Evolutionary conservation across 2,113 vertebrate genomes (phyloP), one percentile per base, ranked within the genome.

Genomic region (Clarias gariepinus): DNA sequence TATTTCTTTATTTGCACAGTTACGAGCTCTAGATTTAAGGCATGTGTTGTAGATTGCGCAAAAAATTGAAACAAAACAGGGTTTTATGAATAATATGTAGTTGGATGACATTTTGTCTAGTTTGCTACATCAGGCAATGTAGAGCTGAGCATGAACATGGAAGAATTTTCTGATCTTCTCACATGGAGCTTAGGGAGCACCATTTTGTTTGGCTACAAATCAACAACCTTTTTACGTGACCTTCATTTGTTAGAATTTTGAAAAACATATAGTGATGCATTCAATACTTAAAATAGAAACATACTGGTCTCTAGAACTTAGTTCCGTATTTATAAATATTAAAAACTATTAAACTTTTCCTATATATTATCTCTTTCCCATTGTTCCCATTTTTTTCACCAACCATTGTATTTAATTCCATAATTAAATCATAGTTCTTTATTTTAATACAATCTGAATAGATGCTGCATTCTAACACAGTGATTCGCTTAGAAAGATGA

Each of bases 131-230:
- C 21, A 41, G 4, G 52, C 13, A 25, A 55, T 23, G 9, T 33
- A 57, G 8, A 82, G n/a, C 10, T 60, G 60, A 60, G 11, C 23
- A 15, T 19, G 21, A 4, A 82, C 28, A 86, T 21, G 64, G 79
- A 86, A 86, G 79, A 74, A 63, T 41, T 53, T 41, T 68, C n/a
- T 41, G 23, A 81, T 36, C n/a, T 58, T 47, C 28, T n/a, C 41
- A 30, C 53, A 66, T 55, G 30, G 23, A n/a, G 18, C 8, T 63
- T 11, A 74, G 5, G 6, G 33, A 85, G 60, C 74, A 85, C 60
- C 47, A 23, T 66, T 66, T 78, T 78, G 61, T 16, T 78, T 52
- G 7, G n/a, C 76, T 78, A 55, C 76, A 57, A 57, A n/a, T 58
- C n/a, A 9, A 79, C 30, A 58, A 60, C 21, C 9, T 12, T 23